Evolutionary conservation across 2,113 vertebrate genomes (phyloP).

Genomic region (Struthidea cinerea): DNA sequence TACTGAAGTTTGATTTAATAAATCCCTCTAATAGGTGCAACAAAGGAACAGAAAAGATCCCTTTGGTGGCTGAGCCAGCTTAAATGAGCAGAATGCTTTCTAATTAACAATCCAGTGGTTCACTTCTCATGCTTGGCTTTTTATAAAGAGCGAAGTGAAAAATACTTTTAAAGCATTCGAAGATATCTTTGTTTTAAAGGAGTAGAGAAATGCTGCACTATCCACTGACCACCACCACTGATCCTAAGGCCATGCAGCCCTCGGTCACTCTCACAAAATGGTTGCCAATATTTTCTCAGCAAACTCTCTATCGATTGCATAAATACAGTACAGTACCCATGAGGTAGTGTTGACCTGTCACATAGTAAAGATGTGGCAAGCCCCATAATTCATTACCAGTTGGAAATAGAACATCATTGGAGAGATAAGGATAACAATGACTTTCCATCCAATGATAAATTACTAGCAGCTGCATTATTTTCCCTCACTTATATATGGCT

Average conservation of each 20-base stretch:
- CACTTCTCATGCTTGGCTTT: neutral
- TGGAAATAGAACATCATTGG: conserved; percentile 84
- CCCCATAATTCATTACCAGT: conserved; percentile 80
- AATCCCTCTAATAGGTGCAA: conserved; percentile 41
- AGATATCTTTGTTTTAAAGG: neutral
- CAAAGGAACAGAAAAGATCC: conserved; percentile 18
- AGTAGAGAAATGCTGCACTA: neutral
- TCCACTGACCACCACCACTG: neutral
- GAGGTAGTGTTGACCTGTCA: conserved; percentile 64
- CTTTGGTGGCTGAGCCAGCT: conserved; percentile 51
- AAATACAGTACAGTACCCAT: conserved; percentile 64
- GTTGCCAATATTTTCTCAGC: conserved; percentile 42
- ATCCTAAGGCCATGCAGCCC: neutral
- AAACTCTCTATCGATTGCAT: conserved; percentile 55
- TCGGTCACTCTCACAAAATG: conserved; percentile 27
- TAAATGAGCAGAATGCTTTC: conserved; percentile 13
- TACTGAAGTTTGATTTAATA: conserved; percentile 34
- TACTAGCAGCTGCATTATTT: conserved; percentile 84
- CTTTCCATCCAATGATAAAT: conserved; percentile 87
- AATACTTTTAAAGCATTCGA: neutral
- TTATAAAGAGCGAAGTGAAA: neutral
- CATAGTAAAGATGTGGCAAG: conserved; percentile 71
- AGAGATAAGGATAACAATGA: conserved; percentile 88
- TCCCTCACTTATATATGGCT: conserved; percentile 86
- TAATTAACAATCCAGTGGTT: conserved; percentile 40